phyloP scores from a whole-genome alignment of 2,113 vertebrate genomes.

The Piprites chloris region DNA sequence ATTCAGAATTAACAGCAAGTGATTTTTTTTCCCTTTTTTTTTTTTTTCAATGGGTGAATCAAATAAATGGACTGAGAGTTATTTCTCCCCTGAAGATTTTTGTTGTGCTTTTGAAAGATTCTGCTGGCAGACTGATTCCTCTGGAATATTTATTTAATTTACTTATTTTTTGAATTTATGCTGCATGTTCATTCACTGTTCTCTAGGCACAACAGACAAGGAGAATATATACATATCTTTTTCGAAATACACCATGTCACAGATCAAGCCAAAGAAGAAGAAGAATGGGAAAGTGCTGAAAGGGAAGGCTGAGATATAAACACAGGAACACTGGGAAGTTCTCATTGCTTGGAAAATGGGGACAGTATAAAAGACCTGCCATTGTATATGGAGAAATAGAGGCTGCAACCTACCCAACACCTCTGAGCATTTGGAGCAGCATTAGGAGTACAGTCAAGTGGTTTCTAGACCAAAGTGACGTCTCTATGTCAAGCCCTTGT shows the following conservation, averaged over 20 bases:
- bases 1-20: background rate
- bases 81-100: constrained; percentile 25
- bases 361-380: background rate
- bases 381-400: background rate
- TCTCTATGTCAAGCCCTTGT: background rate
- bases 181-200: background rate
- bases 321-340: background rate
- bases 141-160: constrained; percentile 43
- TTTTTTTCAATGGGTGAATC: background rate
- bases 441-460: background rate
- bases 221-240: background rate
- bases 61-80: constrained; percentile 28
- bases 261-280: background rate
- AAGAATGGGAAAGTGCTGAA: background rate
- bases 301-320: background rate
- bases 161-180: constrained; percentile 24
- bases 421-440: background rate
- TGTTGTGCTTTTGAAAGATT: background rate
- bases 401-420: background rate
- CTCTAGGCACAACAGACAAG: background rate
- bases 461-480: background rate
- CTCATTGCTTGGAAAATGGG: background rate
- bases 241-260: background rate
- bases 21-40: rapidly evolving
- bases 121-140: constrained; percentile 7